Conservation (phyloP, 2,888 invertebrate genomes). For the Argynnis bischoffii region DNA sequence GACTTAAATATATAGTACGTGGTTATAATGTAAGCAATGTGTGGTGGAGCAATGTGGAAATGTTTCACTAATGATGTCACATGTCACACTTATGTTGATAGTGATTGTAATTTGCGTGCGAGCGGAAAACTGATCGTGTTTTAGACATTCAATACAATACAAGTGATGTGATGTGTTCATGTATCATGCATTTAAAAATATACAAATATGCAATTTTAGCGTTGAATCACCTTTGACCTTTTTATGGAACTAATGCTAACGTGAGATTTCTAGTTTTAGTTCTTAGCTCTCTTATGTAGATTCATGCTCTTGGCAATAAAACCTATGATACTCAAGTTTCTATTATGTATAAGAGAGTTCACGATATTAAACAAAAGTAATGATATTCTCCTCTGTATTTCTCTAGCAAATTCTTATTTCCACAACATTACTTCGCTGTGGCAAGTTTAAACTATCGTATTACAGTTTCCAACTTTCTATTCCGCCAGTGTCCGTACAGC, state of each 20-base stretch:
- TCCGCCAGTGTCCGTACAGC: conserved; percentile 40
- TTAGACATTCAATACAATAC: conserved; percentile 15
- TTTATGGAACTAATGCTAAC: too few species aligned
- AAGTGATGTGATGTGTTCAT: conserved; percentile 5
- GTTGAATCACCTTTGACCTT: too few species aligned
- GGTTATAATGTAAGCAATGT: conserved; percentile 50
- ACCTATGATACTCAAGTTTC: too few species aligned
- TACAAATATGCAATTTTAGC: too few species aligned
- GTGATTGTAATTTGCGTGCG: conserved; percentile 28
- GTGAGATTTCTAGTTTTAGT: too few species aligned
- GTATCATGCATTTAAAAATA: not conserved
- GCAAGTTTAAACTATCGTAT: conserved; percentile 13
- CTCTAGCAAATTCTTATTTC: conserved; percentile 6
- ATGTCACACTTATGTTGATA: conserved; percentile 50
- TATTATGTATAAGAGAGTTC: not conserved
- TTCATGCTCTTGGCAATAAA: too few species aligned
- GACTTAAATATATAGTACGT: conserved; percentile 51
- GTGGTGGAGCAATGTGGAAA: conserved; percentile 50
- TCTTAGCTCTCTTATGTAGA: too few species aligned
- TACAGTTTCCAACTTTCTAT: conserved; percentile 38
- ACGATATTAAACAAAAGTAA: not conserved
- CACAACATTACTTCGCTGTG: conserved; percentile 1
- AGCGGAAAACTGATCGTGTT: conserved; percentile 26
- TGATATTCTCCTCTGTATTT: conserved; percentile 2
- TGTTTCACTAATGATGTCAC: conserved; percentile 61